phyloP scores from a whole-genome alignment of 2,888 invertebrate species.

The Yponomeuta cagnagella region DNA sequence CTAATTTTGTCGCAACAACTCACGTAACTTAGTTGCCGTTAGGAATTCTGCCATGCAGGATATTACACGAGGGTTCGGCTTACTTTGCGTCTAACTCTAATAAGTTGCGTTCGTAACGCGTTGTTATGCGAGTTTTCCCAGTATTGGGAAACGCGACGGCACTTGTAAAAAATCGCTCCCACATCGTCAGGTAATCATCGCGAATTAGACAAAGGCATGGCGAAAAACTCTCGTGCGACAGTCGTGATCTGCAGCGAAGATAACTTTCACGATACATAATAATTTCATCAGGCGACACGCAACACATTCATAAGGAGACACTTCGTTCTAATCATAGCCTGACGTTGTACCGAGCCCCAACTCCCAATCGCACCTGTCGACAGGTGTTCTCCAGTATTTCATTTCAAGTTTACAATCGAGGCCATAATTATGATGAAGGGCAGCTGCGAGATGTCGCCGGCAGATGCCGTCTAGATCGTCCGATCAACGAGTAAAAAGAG shows the following conservation, averaged over 20 bases:
- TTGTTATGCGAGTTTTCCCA: constrained; percentile 68
- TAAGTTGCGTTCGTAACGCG: constrained; percentile 61
- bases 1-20: constrained; percentile 34
- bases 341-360: background rate
- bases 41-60: constrained; percentile 52
- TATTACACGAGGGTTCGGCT: constrained; percentile 44
- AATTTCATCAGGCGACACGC: constrained; percentile 31
- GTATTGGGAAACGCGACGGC: constrained; percentile 52
- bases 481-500: constrained; percentile 61
- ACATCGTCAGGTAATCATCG: constrained; percentile 59
- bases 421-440: constrained; percentile 52
- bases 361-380: constrained; percentile 51
- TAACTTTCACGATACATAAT: constrained; percentile 47
- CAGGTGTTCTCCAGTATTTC: constrained; percentile 54
- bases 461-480: constrained; percentile 71
- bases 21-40: constrained; percentile 33
- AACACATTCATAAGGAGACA: constrained; percentile 22
- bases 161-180: constrained; percentile 62
- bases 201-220: constrained; percentile 36
- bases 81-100: constrained; percentile 48
- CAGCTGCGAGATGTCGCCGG: constrained; percentile 63
- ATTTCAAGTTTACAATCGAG: constrained; percentile 41
- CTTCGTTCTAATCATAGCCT: background rate
- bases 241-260: constrained; percentile 34
- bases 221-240: constrained; percentile 53